These are phyloP conservation scores for Halcyon smyrnensis DNA, from an alignment of 2,797 vertebrate genomes.

Conservation along the genomic window DNA sequence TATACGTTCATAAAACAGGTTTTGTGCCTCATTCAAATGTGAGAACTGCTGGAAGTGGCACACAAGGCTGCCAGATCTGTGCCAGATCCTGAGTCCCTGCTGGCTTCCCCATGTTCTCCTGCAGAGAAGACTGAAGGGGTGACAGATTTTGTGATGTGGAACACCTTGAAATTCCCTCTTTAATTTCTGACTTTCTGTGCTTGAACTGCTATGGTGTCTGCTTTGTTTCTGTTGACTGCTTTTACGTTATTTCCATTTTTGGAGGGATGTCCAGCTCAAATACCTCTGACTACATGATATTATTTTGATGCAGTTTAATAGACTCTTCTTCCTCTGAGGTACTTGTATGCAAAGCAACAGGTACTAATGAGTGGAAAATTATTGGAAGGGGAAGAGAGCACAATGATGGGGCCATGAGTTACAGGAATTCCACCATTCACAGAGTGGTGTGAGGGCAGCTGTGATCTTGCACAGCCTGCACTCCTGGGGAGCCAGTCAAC, in stretches of 20 bases:
- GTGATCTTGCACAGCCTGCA: background rate
- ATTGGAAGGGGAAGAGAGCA: background rate
- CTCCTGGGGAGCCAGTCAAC: background rate
- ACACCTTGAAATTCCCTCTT: background rate
- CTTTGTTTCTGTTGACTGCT: background rate
- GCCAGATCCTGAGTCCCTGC: background rate
- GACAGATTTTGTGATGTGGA: background rate
- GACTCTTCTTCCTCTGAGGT: background rate
- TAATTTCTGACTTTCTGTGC: background rate
- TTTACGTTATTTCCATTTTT: background rate
- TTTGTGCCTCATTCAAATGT: slow-evolving; percentile 5
- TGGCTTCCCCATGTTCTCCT: background rate
- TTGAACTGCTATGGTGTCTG: background rate
- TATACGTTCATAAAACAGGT: background rate
- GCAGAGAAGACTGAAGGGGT: background rate
- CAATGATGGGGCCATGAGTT: background rate
- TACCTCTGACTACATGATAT: background rate
- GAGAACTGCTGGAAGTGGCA: background rate
- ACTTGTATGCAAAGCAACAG: background rate
- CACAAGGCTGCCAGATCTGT: background rate
- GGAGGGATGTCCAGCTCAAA: background rate
- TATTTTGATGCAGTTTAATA: background rate
- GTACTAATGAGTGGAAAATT: background rate
- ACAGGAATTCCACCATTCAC: background rate
- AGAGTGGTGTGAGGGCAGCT: background rate